A percentile compares a stretch with the other conserved stretches of the same genome.
These are phyloP conservation scores for Artibeus jamaicensis DNA, from an alignment of 2,797 vertebrate species.

Conservation along the genomic window DNA sequence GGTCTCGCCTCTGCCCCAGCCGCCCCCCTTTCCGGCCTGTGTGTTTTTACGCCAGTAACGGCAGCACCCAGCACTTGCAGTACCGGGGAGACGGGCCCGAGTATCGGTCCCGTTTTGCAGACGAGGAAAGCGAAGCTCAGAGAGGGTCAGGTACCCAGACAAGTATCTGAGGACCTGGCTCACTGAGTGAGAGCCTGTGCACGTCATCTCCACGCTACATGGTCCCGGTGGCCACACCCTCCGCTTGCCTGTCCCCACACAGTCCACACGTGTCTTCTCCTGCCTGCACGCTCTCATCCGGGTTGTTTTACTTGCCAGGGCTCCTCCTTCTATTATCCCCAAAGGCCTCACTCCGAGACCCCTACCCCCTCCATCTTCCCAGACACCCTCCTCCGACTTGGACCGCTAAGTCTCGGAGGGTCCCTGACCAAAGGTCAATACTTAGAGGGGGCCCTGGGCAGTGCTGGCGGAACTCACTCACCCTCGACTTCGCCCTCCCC, in stretches of 20 bases:
- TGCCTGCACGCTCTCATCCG: not conserved
- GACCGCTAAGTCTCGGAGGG: not conserved
- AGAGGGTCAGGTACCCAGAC: not conserved
- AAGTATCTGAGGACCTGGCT: not conserved
- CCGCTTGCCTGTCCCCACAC: not conserved
- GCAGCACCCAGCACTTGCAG: not conserved
- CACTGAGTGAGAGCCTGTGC: not conserved
- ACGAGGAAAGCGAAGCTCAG: not conserved
- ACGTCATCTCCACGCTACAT: rapidly evolving
- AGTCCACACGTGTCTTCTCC: not conserved
- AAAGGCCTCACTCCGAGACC: not conserved
- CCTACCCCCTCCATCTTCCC: not conserved
- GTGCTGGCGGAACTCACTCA: not conserved
- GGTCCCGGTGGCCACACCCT: not conserved
- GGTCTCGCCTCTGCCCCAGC: not conserved
- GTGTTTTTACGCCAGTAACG: not conserved
- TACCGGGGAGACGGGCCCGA: not conserved
- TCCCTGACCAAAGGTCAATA: not conserved
- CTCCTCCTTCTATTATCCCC: not conserved
- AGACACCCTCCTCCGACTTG: not conserved
- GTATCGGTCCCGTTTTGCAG: not conserved
- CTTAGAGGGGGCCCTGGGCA: not conserved
- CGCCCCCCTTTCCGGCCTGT: not conserved
- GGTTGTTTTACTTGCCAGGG: not conserved
- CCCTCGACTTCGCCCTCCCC: not conserved